Evolutionary conservation across 2,113 vertebrate species (phyloP).

Genomic region (Chlorocebus sabaeus): DNA sequence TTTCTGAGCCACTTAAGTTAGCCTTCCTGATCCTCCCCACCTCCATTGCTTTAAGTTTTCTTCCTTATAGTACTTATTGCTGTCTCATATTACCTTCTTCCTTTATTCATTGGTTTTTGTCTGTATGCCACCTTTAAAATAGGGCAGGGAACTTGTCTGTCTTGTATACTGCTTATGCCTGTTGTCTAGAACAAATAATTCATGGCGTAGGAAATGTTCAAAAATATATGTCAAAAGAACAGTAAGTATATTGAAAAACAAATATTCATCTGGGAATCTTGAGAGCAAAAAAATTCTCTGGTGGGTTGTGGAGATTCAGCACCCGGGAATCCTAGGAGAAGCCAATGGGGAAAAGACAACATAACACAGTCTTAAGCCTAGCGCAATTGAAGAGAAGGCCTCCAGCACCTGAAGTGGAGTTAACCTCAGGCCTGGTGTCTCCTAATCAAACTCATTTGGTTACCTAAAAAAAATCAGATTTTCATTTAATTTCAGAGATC

Average conservation of each 20-base stretch:
- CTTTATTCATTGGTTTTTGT: not conserved
- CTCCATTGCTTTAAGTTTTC: not conserved
- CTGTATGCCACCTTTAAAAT: not conserved
- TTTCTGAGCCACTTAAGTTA: not conserved
- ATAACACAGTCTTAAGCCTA: not conserved
- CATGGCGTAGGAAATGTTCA: not conserved
- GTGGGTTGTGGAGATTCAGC: not conserved
- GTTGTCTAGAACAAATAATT: not conserved
- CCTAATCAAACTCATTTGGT: not conserved
- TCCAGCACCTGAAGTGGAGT: not conserved
- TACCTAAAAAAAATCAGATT: not conserved
- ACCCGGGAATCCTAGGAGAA: not conserved
- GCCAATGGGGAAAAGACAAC: not conserved
- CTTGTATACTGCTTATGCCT: not conserved
- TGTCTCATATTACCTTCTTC: not conserved
- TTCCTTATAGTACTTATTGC: not conserved
- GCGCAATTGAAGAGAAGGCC: not conserved
- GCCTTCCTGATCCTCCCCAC: not conserved
- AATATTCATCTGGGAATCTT: not conserved
- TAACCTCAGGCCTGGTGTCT: not conserved
- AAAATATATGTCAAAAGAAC: not conserved
- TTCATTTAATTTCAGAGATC: not conserved
- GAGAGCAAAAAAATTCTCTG: not conserved
- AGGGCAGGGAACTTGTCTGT: not conserved
- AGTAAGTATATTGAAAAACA: not conserved